Evolutionary conservation across 2,113 vertebrate species (phyloP).

Genomic region (Penelope pileata): DNA sequence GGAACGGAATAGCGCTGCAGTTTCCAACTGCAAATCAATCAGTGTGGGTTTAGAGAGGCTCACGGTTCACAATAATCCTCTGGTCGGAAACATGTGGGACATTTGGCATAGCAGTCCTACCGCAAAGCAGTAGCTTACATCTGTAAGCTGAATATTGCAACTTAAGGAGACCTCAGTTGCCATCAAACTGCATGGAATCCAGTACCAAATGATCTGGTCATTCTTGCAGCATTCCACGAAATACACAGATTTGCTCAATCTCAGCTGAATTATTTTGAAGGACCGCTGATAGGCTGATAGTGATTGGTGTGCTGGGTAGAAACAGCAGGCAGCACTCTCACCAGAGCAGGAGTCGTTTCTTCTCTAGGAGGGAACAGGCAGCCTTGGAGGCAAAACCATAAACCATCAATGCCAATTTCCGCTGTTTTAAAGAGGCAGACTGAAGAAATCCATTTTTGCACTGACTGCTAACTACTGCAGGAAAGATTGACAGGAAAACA

Average conservation of each 20-base stretch:
- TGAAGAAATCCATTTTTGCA: neutral
- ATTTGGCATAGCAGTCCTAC: neutral
- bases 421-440: neutral
- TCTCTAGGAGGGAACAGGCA: neutral
- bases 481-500: neutral
- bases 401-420: neutral
- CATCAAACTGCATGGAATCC: neutral
- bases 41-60: neutral
- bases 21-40: neutral
- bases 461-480: neutral
- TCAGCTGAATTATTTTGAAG: neutral
- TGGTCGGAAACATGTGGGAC: neutral
- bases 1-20: neutral
- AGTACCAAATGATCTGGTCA: neutral
- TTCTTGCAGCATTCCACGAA: neutral
- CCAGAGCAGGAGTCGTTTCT: accelerated
- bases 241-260: neutral
- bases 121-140: neutral
- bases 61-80: neutral
- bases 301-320: accelerated
- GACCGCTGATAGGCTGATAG: neutral
- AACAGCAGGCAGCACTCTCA: neutral
- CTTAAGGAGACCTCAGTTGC: neutral
- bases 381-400: neutral
- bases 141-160: neutral